Percentiles rank a stretch among this genome's conserved stretches.
These are phyloP conservation scores for Paguma larvata DNA, from an alignment of 2,797 vertebrate species.

Conservation along the genomic window DNA sequence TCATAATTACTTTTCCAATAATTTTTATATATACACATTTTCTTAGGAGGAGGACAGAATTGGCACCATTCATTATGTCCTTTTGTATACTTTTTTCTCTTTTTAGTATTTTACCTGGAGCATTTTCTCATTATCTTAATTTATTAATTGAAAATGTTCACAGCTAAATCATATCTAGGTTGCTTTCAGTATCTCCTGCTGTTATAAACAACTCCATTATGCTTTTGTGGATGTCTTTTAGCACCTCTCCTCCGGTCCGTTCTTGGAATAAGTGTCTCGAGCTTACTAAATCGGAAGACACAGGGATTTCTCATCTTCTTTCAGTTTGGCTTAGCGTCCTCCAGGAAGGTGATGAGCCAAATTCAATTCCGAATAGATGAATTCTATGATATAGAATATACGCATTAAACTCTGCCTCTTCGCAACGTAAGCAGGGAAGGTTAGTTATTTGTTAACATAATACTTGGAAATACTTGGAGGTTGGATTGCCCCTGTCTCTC, in stretches of 20 bases:
- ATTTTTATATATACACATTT: constrained; percentile 51
- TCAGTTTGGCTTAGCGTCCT: constrained; percentile 43
- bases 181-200: not conserved
- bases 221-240: not conserved
- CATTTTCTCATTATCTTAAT: constrained; percentile 49
- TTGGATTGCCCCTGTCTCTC: not conserved
- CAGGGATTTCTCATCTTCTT: not conserved
- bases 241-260: not conserved
- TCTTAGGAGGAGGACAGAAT: not conserved
- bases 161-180: not conserved
- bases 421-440: not conserved
- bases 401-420: constrained; percentile 35
- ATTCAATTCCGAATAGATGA: constrained; percentile 15
- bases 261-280: constrained; percentile 41
- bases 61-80: not conserved
- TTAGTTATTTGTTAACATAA: constrained; percentile 14
- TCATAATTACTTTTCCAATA: constrained; percentile 24
- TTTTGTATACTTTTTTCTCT: constrained; percentile 14
- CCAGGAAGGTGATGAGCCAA: constrained; percentile 20
- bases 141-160: constrained; percentile 21
- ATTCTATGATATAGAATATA: not conserved
- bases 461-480: constrained; percentile 18
- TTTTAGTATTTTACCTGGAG: constrained; percentile 3
- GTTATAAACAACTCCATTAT: not conserved
- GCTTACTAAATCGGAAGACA: not conserved